These are phyloP conservation scores for Erebia epiphron DNA, from an alignment of 2,888 invertebrate species.

Conservation along the genomic window DNA sequence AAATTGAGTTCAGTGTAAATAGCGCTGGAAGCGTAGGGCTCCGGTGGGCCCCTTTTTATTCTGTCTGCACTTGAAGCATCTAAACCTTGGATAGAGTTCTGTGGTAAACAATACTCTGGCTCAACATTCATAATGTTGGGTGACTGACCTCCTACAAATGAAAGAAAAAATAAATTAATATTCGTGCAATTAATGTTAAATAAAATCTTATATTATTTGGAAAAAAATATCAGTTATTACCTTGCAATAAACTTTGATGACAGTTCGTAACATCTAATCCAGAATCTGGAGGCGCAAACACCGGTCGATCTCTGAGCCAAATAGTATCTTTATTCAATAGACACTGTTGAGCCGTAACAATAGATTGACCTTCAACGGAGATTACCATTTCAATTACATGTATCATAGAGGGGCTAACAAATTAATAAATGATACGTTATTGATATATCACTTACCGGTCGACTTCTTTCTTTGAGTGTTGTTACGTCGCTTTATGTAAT, in stretches of 20 bases:
- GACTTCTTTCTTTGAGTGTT: conserved; percentile 75
- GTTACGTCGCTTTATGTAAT: conserved; percentile 71
- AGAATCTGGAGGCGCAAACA: conserved; percentile 69
- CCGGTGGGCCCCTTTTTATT: conserved; percentile 72
- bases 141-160: conserved; percentile 68
- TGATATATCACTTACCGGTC: conserved; percentile 57
- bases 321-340: conserved; percentile 80
- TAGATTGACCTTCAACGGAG: conserved; percentile 75
- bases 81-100: conserved; percentile 76
- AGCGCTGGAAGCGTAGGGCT: conserved; percentile 78
- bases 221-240: conserved; percentile 46
- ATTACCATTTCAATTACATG: conserved; percentile 65
- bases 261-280: conserved; percentile 70
- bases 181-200: not conserved
- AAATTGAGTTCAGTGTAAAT: conserved; percentile 82
- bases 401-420: conserved; percentile 35
- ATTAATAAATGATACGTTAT: conserved; percentile 34
- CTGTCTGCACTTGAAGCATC: conserved; percentile 73
- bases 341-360: conserved; percentile 78
- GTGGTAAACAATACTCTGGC: conserved; percentile 76
- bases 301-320: conserved; percentile 75
- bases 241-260: conserved; percentile 76
- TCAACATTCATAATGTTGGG: conserved; percentile 74
- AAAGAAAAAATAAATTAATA: not conserved
- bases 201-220: not conserved